Conservation (phyloP, 1,140 invertebrate species). For the Papilio dardanus region DNA sequence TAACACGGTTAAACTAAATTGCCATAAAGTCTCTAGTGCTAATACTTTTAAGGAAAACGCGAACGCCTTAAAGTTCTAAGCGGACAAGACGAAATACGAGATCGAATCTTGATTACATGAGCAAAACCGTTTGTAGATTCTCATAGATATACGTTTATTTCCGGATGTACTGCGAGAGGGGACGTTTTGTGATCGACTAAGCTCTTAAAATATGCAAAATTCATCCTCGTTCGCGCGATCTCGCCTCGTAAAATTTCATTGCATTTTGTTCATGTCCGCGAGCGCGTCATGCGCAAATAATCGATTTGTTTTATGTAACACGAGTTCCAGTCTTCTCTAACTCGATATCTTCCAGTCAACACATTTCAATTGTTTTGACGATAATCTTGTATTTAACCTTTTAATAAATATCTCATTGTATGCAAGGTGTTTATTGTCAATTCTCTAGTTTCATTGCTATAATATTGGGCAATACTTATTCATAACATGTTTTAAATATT, state of each 20-base stretch:
- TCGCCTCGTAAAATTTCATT: slow-evolving; percentile 34
- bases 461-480: not conserved
- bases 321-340: too few species aligned
- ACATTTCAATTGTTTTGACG: too few species aligned
- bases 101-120: not conserved
- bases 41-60: not conserved
- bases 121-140: not conserved
- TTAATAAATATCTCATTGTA: too few species aligned
- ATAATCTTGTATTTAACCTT: too few species aligned
- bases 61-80: too few species aligned
- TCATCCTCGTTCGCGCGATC: slow-evolving; percentile 21
- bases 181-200: slow-evolving; percentile 12
- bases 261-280: slow-evolving; percentile 31
- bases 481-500: not conserved
- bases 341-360: slow-evolving; percentile 7
- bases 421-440: not conserved
- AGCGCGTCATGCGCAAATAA: slow-evolving; percentile 25
- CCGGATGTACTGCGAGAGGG: not conserved
- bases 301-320: slow-evolving; percentile 37
- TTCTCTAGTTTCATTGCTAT: not conserved
- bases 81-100: too few species aligned
- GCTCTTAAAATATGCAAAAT: slow-evolving; percentile 33
- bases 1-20: not conserved
- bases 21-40: not conserved
- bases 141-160: not conserved